Evolutionary conservation across 2,888 invertebrate species (phyloP).

Genomic region (Cephonodes hylas): DNA sequence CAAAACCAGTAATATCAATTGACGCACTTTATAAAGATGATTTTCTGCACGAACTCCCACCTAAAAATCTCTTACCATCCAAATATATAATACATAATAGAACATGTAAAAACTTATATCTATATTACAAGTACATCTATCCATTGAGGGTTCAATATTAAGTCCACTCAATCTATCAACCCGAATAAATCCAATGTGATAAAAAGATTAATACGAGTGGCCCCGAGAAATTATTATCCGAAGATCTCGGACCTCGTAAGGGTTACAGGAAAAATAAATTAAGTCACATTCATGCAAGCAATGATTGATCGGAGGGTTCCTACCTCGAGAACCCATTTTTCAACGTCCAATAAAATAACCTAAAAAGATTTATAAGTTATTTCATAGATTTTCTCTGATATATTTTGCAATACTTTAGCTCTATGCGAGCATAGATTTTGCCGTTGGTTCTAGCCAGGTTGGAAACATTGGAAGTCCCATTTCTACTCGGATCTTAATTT

Average conservation of each 20-base stretch:
- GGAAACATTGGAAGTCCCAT: no score
- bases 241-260: conserved; percentile 11
- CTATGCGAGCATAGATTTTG: background rate
- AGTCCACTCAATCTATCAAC: background rate
- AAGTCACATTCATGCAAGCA: conserved; percentile 33
- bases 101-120: background rate
- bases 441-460: no score
- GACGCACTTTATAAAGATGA: no score
- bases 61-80: no score
- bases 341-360: conserved; percentile 29
- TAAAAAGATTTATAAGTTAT: conserved; percentile 27
- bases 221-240: conserved; percentile 24
- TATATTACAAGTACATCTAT: background rate
- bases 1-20: no score
- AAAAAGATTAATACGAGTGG: conserved; percentile 21
- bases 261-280: conserved; percentile 32
- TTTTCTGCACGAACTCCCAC: no score
- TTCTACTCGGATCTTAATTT: no score
- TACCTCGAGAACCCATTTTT: conserved; percentile 34
- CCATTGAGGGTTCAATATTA: background rate
- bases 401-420: background rate
- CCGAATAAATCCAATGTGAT: background rate
- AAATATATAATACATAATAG: background rate
- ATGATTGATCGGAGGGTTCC: conserved; percentile 41
- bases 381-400: background rate